Evolutionary conservation across 2,888 invertebrate species (phyloP), one percentile per base, ranked within the genome.

Genomic region (Stegana nigrithorax): DNA sequence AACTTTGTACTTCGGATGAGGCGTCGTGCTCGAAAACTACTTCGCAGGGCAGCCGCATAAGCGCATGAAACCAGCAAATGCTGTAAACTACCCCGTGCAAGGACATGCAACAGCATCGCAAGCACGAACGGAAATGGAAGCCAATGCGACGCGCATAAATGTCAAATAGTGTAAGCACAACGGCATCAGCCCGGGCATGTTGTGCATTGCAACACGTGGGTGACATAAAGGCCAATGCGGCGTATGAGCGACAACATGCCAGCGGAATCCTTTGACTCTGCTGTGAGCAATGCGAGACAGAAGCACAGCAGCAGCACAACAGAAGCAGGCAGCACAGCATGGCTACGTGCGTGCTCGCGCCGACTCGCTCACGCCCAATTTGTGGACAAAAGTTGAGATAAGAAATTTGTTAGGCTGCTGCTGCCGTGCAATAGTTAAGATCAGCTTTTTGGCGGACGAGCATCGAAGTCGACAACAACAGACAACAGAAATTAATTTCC

Each of bases 131-230:
- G 10, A 39, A 39, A n/a, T n/a, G n/a, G n/a, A n/a, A n/a, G n/a
- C n/a, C n/a, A n/a, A 23, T 47, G 23, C 53, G 36, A 32, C 17
- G 32, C 32, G 53, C 53, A 55, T 55, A 55, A 55, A 55, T 55
- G 53, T 55, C 53, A 36, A 55, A 55, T 17, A 55, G 32, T 32
- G 53, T 36, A 55, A 29, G 53, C n/a, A n/a, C 10, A 55, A 21
- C 26, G 6, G 21, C 19, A 32, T 8, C 32, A 55, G 53, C 36
- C 19, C 53, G 21, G 21, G 21, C 32, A 55, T 55, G 36, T 36
- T 55, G 53, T 55, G 53, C 32, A 55, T 55, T 55, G 53, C 53
- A 55, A 55, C 53, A 55, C 53, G 53, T 55, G 32, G 53, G 29
- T 36, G 53, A 17, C 2, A 2, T 32, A n/a, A n/a, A n/a, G 32